Conservation (phyloP, 2,888 invertebrate species). For the Eupithecia pulchellata region DNA sequence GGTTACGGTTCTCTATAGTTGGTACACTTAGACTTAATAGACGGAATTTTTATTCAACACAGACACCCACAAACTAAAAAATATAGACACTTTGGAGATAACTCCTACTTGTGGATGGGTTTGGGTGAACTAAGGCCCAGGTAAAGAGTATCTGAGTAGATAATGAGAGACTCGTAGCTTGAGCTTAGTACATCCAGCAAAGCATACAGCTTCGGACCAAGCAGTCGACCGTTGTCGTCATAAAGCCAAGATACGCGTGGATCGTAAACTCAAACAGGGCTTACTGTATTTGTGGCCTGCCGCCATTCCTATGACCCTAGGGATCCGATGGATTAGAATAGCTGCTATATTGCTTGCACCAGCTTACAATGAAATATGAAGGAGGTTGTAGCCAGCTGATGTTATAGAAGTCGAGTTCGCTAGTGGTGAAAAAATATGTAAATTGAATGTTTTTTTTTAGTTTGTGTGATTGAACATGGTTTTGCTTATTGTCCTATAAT, state of each 20-base stretch:
- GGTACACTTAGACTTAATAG: no score
- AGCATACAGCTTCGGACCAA: constrained; percentile 32
- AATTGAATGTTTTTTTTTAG: not conserved
- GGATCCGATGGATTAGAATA: constrained; percentile 62
- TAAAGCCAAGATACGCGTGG: constrained; percentile 73
- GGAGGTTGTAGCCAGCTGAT: constrained; percentile 9
- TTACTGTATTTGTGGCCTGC: constrained; percentile 71
- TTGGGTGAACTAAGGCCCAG: no score
- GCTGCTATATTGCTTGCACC: constrained; percentile 53
- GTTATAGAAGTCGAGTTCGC: not conserved
- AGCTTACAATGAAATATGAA: constrained; percentile 42
- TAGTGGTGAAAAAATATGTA: not conserved
- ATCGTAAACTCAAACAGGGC: constrained; percentile 78
- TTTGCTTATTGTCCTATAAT: not conserved
- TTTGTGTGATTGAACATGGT: not conserved
- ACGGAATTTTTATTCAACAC: not conserved
- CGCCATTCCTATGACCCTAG: constrained; percentile 66
- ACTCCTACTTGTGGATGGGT: no score
- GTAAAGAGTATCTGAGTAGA: no score
- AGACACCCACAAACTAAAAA: not conserved
- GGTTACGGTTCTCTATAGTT: no score
- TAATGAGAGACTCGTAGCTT: not conserved
- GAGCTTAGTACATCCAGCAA: constrained; percentile 33
- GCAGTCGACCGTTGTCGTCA: constrained; percentile 65
- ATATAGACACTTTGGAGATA: not conserved